Evolutionary conservation across 64 coral and sea anemone genomes (phyloP).

Genomic region (Stichodactyla mertensii): DNA sequence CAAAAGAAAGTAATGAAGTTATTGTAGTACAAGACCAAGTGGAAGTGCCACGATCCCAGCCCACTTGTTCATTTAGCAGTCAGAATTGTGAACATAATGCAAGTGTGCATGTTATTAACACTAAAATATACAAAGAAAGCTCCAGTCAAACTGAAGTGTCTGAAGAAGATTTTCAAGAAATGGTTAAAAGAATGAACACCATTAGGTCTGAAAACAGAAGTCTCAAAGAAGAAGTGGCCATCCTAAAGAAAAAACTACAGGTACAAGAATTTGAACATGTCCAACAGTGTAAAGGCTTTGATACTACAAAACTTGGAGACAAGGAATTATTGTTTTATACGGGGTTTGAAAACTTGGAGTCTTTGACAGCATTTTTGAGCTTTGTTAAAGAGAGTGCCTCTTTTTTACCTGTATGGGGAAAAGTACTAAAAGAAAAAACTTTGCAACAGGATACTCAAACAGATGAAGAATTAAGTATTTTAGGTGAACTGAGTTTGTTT

Average conservation of each 20-base stretch:
- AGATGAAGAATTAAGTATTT: not conserved
- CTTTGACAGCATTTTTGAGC: not conserved
- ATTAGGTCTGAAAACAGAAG: not conserved
- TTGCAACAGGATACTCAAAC: not conserved
- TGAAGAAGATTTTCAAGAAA: constrained; percentile 10
- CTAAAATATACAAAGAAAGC: not conserved
- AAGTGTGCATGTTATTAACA: not conserved
- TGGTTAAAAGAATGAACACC: not conserved
- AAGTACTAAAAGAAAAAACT: not conserved
- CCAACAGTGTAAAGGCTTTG: not conserved
- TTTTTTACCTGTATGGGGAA: not conserved
- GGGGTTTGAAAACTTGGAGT: not conserved
- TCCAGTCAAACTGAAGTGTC: constrained; percentile 4
- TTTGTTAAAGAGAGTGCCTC: not conserved
- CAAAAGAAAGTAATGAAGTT: not conserved
- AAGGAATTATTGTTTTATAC: not conserved
- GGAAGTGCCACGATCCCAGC: not conserved
- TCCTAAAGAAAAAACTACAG: not conserved
- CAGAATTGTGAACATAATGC: not conserved
- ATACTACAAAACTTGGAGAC: not conserved
- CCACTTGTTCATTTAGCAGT: not conserved
- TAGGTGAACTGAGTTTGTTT: not conserved
- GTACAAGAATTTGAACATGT: not conserved
- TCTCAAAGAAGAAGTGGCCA: not conserved
- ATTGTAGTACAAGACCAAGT: not conserved